These are phyloP conservation scores for Leptinotarsa juncta DNA, from an alignment of 2,888 invertebrate genomes.

Conservation along the genomic window DNA sequence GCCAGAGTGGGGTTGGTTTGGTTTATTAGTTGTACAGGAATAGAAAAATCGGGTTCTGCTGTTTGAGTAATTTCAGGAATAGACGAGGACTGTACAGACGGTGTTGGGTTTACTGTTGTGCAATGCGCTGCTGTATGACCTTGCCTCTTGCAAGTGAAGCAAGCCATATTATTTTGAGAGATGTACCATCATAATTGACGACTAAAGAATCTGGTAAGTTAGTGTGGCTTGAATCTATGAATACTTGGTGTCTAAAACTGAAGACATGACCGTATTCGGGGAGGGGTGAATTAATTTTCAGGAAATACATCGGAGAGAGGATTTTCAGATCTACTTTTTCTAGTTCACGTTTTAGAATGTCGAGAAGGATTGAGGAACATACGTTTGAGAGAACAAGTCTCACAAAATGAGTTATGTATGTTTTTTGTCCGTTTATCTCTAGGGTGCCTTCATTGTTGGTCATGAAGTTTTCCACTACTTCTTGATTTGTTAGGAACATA, in stretches of 20 bases:
- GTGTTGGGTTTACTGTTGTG: not conserved
- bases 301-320: not conserved
- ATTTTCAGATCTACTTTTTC: slow-evolving; percentile 16
- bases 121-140: not conserved
- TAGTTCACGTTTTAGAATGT: slow-evolving; percentile 36
- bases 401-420: slow-evolving; percentile 44
- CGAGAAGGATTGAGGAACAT: slow-evolving; percentile 43
- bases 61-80: not conserved
- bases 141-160: not conserved
- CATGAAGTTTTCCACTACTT: slow-evolving; percentile 43
- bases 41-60: not conserved
- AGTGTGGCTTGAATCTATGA: slow-evolving; percentile 38
- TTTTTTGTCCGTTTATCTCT: slow-evolving; percentile 30
- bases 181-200: slow-evolving; percentile 38
- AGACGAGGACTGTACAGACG: not conserved
- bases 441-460: slow-evolving; percentile 36
- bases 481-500: slow-evolving; percentile 39
- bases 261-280: slow-evolving; percentile 28
- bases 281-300: not conserved
- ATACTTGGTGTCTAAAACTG: slow-evolving; percentile 42
- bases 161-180: not conserved
- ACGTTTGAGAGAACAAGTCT: slow-evolving; percentile 42
- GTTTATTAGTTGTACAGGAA: not conserved
- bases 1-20: not conserved
- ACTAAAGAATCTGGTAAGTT: slow-evolving; percentile 31